These are phyloP conservation scores for Tragelaphus imberbis DNA, from an alignment of 2,113 vertebrate species.

Conservation along the genomic window DNA sequence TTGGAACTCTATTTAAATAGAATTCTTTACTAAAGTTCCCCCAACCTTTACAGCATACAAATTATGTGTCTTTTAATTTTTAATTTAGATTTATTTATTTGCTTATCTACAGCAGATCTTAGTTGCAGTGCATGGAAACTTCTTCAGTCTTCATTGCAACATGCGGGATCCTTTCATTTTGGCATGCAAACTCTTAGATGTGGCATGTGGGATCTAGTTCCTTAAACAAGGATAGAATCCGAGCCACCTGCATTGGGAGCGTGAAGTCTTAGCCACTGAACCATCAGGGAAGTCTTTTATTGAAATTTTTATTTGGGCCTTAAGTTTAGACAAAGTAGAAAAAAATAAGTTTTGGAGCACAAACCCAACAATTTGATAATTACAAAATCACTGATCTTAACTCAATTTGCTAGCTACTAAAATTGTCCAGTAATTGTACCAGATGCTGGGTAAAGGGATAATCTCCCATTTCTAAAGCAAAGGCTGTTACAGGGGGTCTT, in stretches of 20 bases:
- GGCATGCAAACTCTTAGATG: background rate
- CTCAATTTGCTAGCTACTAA: conserved; percentile 14
- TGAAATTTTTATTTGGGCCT: background rate
- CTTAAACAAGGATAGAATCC: background rate
- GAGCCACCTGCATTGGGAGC: background rate
- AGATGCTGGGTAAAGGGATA: background rate
- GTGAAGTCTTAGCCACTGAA: background rate
- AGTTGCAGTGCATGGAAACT: background rate
- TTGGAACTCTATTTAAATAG: background rate
- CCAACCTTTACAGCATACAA: background rate
- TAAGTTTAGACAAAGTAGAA: background rate
- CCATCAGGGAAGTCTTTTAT: background rate
- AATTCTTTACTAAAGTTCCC: background rate
- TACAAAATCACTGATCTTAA: background rate
- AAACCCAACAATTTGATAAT: background rate
- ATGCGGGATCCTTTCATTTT: background rate
- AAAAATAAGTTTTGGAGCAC: background rate
- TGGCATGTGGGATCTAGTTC: background rate
- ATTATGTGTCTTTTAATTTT: background rate
- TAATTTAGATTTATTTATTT: background rate
- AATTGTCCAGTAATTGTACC: background rate
- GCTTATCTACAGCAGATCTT: background rate
- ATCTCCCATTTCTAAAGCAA: background rate
- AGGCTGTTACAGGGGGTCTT: background rate
- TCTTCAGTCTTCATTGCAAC: background rate